Base-by-base conservation (phyloP, 1,140 invertebrate genomes). In the Spodoptera litura region DNA sequence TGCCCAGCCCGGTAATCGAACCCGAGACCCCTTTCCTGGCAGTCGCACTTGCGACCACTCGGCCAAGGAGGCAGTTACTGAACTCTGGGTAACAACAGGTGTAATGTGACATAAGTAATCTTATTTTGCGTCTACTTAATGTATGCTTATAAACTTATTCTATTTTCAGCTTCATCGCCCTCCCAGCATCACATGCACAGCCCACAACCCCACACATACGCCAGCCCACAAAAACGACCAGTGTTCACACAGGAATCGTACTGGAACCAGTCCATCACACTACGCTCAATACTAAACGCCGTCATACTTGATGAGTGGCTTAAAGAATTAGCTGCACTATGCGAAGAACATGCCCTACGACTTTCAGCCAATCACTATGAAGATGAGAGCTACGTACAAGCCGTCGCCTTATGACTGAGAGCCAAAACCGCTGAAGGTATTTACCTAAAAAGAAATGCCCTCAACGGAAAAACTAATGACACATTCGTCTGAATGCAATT, bases 221-320 rank as follows among this genome's bases (percentile, higher is more conserved):
- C 85, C 13, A 85, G 83, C 31, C 86, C 88, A 71, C 87, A 89
- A 61, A 87, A 81, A 77, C 82, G 83, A 12, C 88, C 85, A 0
- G 78, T 88, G 0, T 94, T 94, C 83, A 93, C 89, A 2, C 88
- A 93, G 72, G 92, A 93, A 68, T 80, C 86, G 0, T 94, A 93
- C 56, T 95, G 94, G 94, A 94, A 93, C 80, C 92, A 94, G 70
- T 93, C 94, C 2, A 90, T 91, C 0, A 89, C 89, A 0, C 84
- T 92, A 3, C 90, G 90, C 0, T 88, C 91, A 3, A 87, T 95
- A 66, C 81, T 95, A 5, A 95, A 98, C 93, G 98, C 98, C n/a
- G 96, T 99, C 4, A 93, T 99, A 68, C 94, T 99, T 64, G 97
- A 98, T 85, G 98, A 99, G 91, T 99, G 98, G 97, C 94, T 99